Evolutionary conservation across 2,113 vertebrate genomes (phyloP).

Genomic region (Colinus virginianus): DNA sequence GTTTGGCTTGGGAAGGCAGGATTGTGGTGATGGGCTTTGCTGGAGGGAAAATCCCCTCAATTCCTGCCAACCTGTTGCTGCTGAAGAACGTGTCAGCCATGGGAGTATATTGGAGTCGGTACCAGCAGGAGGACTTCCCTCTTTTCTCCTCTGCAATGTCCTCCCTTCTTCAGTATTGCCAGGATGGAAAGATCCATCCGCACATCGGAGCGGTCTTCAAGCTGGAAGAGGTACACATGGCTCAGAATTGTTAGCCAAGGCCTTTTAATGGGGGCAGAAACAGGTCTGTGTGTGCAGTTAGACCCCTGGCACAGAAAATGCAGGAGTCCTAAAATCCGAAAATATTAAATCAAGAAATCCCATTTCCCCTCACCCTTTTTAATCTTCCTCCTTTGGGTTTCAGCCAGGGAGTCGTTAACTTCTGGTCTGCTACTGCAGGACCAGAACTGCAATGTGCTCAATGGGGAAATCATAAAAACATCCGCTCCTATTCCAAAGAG

Average conservation of each 20-base stretch:
- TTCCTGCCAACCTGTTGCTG: slow-evolving; percentile 52
- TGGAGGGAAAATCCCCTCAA: slow-evolving; percentile 34
- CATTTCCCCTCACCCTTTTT: slow-evolving; percentile 4
- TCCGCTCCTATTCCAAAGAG: not conserved
- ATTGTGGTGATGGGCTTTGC: slow-evolving; percentile 56
- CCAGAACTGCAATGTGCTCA: not conserved
- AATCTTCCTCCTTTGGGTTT: not conserved
- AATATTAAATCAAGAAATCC: slow-evolving; percentile 34
- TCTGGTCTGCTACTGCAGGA: not conserved
- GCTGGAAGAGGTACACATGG: slow-evolving; percentile 18
- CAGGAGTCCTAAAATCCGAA: slow-evolving; percentile 14
- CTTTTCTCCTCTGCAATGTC: slow-evolving; percentile 35
- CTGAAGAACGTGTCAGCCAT: slow-evolving; percentile 57
- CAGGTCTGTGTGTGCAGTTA: not conserved
- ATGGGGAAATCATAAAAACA: not conserved
- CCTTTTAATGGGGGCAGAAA: not conserved
- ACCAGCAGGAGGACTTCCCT: not conserved
- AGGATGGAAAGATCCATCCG: slow-evolving; percentile 28
- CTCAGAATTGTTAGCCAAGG: not conserved
- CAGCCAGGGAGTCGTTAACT: not conserved
- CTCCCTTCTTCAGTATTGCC: slow-evolving; percentile 36
- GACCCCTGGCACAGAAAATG: not conserved
- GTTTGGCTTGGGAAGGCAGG: slow-evolving; percentile 60
- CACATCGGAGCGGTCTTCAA: not conserved
- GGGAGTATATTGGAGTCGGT: not conserved